These are phyloP conservation scores for Camelus bactrianus DNA, from an alignment of 2,113 vertebrate species.

Conservation along the genomic window DNA sequence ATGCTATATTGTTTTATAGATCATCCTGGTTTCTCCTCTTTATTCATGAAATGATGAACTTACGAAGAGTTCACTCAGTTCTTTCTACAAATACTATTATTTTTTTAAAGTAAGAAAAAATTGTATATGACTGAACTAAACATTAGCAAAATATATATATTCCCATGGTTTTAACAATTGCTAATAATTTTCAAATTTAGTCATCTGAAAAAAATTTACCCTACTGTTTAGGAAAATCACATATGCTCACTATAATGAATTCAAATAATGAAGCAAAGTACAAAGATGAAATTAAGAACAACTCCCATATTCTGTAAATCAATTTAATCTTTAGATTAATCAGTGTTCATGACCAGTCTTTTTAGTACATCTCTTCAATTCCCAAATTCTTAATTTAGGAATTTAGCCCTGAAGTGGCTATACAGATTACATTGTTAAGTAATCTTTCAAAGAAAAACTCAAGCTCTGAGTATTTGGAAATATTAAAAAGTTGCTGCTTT, in stretches of 20 bases:
- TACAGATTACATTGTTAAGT: not conserved
- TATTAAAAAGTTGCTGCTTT: not conserved
- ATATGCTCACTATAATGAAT: not conserved
- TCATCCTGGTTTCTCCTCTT: not conserved
- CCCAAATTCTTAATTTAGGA: not conserved
- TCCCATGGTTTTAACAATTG: not conserved
- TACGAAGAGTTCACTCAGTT: not conserved
- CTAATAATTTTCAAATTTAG: not conserved
- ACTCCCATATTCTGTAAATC: not conserved
- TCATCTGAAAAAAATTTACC: not conserved
- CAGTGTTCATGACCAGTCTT: not conserved
- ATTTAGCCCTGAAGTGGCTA: not conserved
- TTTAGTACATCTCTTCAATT: not conserved
- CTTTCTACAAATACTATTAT: not conserved
- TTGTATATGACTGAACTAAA: not conserved
- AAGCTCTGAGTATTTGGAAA: not conserved
- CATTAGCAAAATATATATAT: not conserved
- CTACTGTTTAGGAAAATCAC: not conserved
- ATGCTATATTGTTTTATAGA: not conserved
- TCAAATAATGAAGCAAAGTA: not conserved
- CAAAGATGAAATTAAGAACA: not conserved
- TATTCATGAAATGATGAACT: not conserved
- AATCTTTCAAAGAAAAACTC: not conserved
- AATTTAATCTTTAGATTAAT: not conserved
- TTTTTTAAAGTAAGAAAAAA: not conserved